Conservation (phyloP, 2,888 invertebrate species). For the Siphlonurus alternatus region DNA sequence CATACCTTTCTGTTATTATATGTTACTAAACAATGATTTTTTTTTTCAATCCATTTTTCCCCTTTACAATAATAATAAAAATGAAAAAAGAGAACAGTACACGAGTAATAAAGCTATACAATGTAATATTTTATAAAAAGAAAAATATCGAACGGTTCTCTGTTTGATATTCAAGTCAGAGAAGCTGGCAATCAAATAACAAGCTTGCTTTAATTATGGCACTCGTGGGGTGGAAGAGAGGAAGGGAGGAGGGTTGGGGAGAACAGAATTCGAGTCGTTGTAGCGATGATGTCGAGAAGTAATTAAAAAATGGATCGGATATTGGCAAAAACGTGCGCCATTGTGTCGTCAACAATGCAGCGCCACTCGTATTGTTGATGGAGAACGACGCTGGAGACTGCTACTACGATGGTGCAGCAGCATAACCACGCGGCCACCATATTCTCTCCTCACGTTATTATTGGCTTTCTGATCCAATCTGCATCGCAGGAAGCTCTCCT, state of each 20-base stretch:
- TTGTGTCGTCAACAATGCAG: neutral
- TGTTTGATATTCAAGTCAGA: neutral
- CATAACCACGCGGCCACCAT: too few species aligned
- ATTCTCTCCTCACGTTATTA: neutral
- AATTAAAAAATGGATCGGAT: neutral
- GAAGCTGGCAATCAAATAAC: constrained; percentile 1
- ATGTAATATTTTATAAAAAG: neutral
- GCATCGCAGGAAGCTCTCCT: neutral
- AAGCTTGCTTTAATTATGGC: constrained; percentile 2
- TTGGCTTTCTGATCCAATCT: neutral
- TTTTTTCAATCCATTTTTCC: too few species aligned
- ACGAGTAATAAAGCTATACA: too few species aligned
- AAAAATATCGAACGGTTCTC: neutral
- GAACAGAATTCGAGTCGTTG: neutral
- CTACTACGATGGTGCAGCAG: too few species aligned
- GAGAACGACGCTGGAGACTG: too few species aligned
- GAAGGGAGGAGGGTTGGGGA: neutral
- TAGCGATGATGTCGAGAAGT: neutral
- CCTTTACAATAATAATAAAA: too few species aligned
- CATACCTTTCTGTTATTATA: too few species aligned
- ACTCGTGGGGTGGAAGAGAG: neutral
- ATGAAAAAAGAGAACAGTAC: too few species aligned
- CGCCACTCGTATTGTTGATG: neutral
- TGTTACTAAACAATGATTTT: too few species aligned
- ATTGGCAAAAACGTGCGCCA: neutral